Conservation (phyloP, 2,797 vertebrate species). For the Spheniscus humboldti region DNA sequence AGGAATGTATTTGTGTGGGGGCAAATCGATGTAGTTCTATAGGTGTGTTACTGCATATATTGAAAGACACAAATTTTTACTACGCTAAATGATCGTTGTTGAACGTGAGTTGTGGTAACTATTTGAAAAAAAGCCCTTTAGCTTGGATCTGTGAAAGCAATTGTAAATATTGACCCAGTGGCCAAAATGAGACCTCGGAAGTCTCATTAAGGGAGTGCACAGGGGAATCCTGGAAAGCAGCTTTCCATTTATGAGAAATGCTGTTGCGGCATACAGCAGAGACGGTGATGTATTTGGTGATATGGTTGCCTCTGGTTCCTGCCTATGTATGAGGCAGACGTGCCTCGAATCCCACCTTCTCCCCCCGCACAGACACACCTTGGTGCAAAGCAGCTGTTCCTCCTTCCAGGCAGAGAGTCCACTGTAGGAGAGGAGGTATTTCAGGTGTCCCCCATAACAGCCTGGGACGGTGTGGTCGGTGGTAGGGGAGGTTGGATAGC, state of each 20-base stretch:
- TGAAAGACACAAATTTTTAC: background rate
- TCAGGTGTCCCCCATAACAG: background rate
- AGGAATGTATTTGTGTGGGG: background rate
- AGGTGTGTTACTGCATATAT: background rate
- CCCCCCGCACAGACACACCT: background rate
- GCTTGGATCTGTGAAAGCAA: background rate
- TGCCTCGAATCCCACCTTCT: background rate
- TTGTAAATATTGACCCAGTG: background rate
- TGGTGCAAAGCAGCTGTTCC: background rate
- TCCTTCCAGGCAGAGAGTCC: background rate
- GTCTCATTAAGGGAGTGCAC: background rate
- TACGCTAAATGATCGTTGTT: background rate
- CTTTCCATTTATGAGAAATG: background rate
- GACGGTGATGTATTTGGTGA: fast-evolving
- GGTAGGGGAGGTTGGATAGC: background rate
- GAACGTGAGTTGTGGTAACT: background rate
- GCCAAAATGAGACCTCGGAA: background rate
- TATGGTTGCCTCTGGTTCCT: fast-evolving
- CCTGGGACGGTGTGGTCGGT: background rate
- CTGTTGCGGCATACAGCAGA: background rate
- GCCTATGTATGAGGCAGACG: background rate
- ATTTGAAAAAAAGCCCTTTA: background rate
- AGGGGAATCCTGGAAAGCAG: background rate
- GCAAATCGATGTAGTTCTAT: background rate
- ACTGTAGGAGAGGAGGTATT: background rate